Evolutionary conservation across 1,140 invertebrate genomes (phyloP).

Genomic region (Phymorhynchus buccinoides): DNA sequence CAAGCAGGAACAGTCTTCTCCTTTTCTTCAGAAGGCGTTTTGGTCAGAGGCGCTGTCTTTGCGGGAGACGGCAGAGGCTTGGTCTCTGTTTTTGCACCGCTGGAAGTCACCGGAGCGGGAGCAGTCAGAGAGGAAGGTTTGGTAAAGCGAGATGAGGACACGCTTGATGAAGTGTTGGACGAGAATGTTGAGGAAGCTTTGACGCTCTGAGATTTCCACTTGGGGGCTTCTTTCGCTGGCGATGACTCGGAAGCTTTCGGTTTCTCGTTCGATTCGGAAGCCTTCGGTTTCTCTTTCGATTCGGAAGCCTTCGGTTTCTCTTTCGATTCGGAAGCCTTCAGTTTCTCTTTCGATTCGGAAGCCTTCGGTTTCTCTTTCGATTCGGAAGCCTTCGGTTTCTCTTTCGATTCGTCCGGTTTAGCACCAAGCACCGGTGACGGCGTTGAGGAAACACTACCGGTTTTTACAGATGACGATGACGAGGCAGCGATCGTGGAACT

Average conservation of each 20-base stretch:
- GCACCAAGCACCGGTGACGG: constrained; percentile 10
- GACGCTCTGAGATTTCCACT: constrained; percentile 27
- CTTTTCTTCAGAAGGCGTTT: constrained; percentile 32
- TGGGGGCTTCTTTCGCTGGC: constrained; percentile 21
- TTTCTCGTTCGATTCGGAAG: constrained; percentile 13
- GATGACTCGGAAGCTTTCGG: background rate
- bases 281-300: too few relatives aligned
- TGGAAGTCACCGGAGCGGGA: background rate
- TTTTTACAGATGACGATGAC: constrained; percentile 4
- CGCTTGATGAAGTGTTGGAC: background rate
- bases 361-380: background rate
- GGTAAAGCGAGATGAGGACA: constrained; percentile 14
- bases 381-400: background rate
- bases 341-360: background rate
- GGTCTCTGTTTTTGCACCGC: constrained; percentile 8
- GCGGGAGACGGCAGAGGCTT: constrained; percentile 22
- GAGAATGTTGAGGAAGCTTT: constrained; percentile 26
- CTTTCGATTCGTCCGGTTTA: background rate
- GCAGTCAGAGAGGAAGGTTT: background rate
- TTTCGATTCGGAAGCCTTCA: background rate
- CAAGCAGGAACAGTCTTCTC: constrained; percentile 51
- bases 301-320: background rate
- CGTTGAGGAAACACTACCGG: background rate
- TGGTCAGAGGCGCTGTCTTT: constrained; percentile 15
- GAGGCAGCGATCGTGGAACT: background rate